Evolutionary conservation across 37 sponge, comb jelly and placozoan genomes (phyloP), one percentile per base, ranked within the genome.

Genomic region (Cliona cf. orientalis): DNA sequence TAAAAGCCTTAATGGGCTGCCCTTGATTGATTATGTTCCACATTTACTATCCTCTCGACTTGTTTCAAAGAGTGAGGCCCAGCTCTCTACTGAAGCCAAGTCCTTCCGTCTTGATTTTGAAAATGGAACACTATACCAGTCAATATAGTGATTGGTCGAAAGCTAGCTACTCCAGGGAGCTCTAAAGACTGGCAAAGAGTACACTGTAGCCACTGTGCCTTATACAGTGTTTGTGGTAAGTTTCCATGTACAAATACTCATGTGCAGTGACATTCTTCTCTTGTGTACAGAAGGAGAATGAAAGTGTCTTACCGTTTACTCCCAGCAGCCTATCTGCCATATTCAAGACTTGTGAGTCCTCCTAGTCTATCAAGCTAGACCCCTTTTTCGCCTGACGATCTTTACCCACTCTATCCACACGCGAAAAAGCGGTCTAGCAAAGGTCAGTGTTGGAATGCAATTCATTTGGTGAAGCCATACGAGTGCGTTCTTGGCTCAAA

Each of bases 171-270:
- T 81, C 33, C 29, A 37, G 1, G 72, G 81, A 31, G 81, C 81
- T 26, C 45, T 81, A 7, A 69, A 69, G 42, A 70, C 21, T 71
- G 72, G 62, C 9, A 31, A 14, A n/a, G 41, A 29, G 26, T 81
- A 81, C 28, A 60, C 70, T 31, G 61, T 81, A 22, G 69, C 71
- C 43, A 81, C 81, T 42, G 72, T 81, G n/a, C 71, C 61, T 22
- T 81, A 59, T 62, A 71, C 81, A 29, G 46, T 56, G 80, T 57
- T 60, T n/a, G n/a, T n/a, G n/a, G n/a, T n/a, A n/a, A n/a, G n/a
- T n/a, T 28, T 28, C 59, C 3, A n/a, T n/a, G n/a, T n/a, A n/a
- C n/a, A n/a, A 66, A 53, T 35, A 23, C 31, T 44, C 7, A 44
- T 71, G 25, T 71, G 7, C 25, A 7, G 44, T 33, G 3, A 53